Evolutionary conservation across 2,797 vertebrate genomes (phyloP).

Genomic region (Microhierax caerulescens): DNA sequence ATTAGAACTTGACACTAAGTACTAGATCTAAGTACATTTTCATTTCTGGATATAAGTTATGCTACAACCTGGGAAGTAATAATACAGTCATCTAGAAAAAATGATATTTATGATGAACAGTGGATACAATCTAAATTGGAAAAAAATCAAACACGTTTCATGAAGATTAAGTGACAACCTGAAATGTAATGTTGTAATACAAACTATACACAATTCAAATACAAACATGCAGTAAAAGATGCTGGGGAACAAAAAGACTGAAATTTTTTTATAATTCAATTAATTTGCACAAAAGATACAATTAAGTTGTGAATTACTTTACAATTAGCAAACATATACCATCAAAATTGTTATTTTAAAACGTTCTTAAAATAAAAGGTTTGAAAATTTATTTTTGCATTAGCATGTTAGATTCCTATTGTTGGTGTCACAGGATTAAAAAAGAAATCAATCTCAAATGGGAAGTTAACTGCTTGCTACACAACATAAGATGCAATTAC

Average conservation of each 20-base stretch:
- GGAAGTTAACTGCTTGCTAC: background rate
- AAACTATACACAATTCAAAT: conserved; percentile 64
- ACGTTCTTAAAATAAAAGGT: background rate
- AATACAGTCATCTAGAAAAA: conserved; percentile 67
- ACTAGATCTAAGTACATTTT: conserved; percentile 75
- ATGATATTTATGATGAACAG: conserved; percentile 5
- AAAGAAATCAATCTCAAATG: background rate
- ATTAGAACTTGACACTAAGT: conserved; percentile 65
- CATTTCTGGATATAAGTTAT: conserved; percentile 57
- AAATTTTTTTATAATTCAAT: background rate
- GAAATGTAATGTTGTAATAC: conserved; percentile 38
- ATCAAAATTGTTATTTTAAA: background rate
- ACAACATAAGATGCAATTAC: background rate
- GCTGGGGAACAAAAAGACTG: background rate
- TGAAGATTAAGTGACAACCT: conserved; percentile 32
- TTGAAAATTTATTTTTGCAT: background rate
- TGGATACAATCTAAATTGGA: conserved; percentile 63
- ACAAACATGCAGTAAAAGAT: conserved; percentile 41
- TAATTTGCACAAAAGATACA: conserved; percentile 32
- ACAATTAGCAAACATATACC: conserved; percentile 5
- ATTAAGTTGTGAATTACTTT: conserved; percentile 13
- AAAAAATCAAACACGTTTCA: conserved; percentile 16
- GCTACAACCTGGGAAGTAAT: conserved; percentile 54
- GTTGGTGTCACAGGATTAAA: background rate
- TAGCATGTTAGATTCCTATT: background rate